phyloP scores from a whole-genome alignment of 2,113 vertebrate species.

The Paramisgurnus dabryanus region DNA sequence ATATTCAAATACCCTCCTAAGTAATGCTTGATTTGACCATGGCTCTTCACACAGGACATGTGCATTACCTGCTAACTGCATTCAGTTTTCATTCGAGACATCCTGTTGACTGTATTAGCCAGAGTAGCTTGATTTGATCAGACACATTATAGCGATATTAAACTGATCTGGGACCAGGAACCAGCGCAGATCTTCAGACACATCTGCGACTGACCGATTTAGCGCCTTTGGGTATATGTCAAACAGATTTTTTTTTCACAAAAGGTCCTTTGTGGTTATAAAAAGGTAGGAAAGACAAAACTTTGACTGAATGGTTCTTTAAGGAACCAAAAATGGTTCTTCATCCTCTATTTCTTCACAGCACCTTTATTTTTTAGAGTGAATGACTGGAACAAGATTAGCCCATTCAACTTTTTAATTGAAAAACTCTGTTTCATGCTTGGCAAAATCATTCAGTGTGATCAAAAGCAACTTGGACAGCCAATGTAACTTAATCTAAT shows the following conservation, averaged over 20 bases:
- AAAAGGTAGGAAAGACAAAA: no score
- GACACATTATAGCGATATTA: conserved; percentile 1
- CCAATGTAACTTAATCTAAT: background rate
- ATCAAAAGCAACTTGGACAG: conserved; percentile 40
- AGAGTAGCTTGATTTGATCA: conserved; percentile 30
- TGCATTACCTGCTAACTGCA: background rate
- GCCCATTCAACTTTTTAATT: conserved; percentile 65
- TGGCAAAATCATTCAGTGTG: conserved; percentile 13
- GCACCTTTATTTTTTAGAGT: conserved; percentile 4
- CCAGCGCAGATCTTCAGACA: background rate
- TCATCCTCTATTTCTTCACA: no score
- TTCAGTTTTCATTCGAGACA: background rate
- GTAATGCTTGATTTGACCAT: background rate
- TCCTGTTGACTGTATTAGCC: conserved; percentile 16
- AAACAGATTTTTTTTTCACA: background rate
- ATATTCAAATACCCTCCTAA: background rate
- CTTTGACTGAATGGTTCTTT: no score
- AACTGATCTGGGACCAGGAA: conserved; percentile 16
- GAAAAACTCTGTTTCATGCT: conserved; percentile 47
- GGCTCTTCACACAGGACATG: background rate
- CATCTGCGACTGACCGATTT: conserved; percentile 54
- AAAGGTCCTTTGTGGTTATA: no score
- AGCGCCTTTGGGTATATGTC: conserved; percentile 60
- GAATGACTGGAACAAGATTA: conserved; percentile 53
- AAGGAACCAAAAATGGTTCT: no score